A percentile compares a stretch with the other conserved stretches of the same genome.
Conservation (phyloP, 2,113 vertebrate species). For the Arenaria interpres region DNA sequence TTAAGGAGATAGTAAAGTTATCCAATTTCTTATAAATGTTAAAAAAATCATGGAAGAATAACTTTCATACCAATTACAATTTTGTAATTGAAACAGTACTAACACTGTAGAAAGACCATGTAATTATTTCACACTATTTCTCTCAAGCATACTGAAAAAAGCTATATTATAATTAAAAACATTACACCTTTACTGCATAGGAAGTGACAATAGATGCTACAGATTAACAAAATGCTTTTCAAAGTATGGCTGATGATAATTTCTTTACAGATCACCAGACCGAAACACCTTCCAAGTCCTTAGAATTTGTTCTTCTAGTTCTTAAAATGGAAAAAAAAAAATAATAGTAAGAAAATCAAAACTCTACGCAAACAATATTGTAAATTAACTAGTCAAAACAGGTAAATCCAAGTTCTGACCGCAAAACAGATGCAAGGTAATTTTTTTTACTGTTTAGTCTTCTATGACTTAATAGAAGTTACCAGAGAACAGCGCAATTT, state of each 20-base stretch:
- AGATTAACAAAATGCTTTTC: not conserved
- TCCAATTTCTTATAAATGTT: not conserved
- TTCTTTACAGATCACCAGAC: not conserved
- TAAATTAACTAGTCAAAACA: not conserved
- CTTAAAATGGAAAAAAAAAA: not conserved
- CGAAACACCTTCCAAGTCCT: not conserved
- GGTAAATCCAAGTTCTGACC: not conserved
- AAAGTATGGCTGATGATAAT: not conserved
- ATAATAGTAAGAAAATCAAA: not conserved
- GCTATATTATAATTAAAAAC: not conserved
- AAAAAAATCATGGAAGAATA: too few relatives aligned
- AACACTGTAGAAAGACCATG: not conserved
- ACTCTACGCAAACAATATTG: not conserved
- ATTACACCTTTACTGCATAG: not conserved
- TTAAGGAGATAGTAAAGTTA: not conserved
- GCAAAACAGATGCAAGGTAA: not conserved
- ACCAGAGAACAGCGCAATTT: not conserved
- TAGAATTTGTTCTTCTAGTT: not conserved
- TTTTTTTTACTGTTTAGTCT: not conserved
- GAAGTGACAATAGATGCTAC: not conserved
- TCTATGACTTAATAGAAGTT: not conserved
- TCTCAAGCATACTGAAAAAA: not conserved
- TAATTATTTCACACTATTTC: not conserved
- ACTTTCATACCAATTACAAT: not conserved
- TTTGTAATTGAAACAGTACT: not conserved